A percentile compares a stretch with the other conserved stretches of the same genome.
Conservation (phyloP, 2,797 vertebrate genomes). For the Microctenopoma steveboyesi region DNA sequence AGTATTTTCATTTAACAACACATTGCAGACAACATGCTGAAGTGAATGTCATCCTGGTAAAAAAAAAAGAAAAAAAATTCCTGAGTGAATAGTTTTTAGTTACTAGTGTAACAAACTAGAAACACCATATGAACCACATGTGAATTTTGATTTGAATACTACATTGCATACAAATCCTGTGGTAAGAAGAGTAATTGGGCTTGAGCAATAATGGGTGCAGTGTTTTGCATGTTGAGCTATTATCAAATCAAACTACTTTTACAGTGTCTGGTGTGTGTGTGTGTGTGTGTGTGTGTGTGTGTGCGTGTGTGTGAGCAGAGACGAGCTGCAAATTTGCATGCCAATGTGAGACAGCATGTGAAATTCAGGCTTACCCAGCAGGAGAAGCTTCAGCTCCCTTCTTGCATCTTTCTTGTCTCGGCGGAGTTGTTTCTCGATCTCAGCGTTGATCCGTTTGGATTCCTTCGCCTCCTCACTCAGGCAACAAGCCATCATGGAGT, state of each 20-base stretch:
- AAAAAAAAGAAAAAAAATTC: background rate
- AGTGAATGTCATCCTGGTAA: background rate
- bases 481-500: conserved; percentile 99
- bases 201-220: conserved; percentile 22
- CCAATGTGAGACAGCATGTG: background rate
- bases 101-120: background rate
- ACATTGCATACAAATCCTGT: conserved; percentile 55
- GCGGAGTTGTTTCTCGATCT: conserved; percentile 98
- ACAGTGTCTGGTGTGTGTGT: background rate
- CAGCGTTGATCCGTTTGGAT: conserved; percentile 97
- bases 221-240: conserved; percentile 57
- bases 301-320: background rate
- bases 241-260: background rate
- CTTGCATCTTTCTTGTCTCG: conserved; percentile 96
- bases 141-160: conserved; percentile 53
- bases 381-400: conserved; percentile 94
- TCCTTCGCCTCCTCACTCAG: conserved; percentile 99
- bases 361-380: conserved; percentile 86
- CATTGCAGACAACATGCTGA: background rate
- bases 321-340: background rate
- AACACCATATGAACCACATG: conserved; percentile 11
- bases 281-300: background rate
- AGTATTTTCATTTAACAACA: background rate
- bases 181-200: conserved; percentile 23
- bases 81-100: background rate